Conservation (phyloP, 2,113 vertebrate species). For the Himantopus leucocephalus region DNA sequence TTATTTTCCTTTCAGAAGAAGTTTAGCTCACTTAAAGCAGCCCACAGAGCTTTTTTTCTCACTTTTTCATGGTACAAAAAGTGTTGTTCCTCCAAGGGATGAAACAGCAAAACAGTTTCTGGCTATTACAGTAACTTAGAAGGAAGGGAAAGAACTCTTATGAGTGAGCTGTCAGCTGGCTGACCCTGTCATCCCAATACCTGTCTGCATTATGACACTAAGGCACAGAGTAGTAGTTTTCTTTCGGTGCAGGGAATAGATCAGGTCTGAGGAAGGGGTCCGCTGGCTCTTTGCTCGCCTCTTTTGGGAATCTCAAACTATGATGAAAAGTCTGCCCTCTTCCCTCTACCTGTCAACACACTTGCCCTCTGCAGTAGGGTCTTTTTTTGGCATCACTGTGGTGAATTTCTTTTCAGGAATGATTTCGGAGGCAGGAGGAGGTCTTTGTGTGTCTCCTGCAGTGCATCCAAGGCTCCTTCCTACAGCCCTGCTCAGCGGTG, state of each 20-base stretch:
- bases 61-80: not conserved
- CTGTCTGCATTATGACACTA: not conserved
- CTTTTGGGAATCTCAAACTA: not conserved
- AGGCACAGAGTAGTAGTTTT: not conserved
- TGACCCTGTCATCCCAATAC: not conserved
- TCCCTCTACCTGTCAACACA: not conserved
- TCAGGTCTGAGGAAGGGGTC: not conserved
- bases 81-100: not conserved
- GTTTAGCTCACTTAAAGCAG: not conserved
- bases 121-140: not conserved
- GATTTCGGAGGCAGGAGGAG: not conserved
- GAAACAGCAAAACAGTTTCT: not conserved
- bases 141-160: not conserved
- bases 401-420: not conserved
- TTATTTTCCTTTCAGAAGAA: conserved; percentile 3
- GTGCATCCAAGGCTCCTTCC: not conserved
- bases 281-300: not conserved
- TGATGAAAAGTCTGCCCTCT: not conserved
- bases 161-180: not conserved
- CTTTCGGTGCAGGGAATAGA: not conserved
- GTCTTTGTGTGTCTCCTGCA: not conserved
- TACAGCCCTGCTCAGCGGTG: not conserved
- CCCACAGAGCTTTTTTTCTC: not conserved
- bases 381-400: not conserved
- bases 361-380: not conserved